phyloP scores from a whole-genome alignment of 2,888 invertebrate genomes.

The Amphipyra tragopoginis region DNA sequence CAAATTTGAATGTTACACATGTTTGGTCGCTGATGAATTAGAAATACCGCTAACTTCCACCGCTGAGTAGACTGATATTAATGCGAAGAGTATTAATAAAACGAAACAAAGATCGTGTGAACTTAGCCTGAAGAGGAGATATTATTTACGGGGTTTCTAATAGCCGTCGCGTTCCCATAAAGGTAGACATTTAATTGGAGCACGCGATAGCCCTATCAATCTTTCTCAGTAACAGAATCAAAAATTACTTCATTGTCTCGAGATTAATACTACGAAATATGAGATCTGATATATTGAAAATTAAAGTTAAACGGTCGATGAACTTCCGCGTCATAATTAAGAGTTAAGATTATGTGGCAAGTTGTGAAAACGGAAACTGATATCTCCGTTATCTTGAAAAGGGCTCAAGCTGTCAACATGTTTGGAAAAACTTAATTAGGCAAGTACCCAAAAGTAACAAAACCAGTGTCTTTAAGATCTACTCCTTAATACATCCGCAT shows the following conservation, averaged over 20 bases:
- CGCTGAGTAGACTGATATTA: slow-evolving; percentile 66
- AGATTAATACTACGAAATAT: slow-evolving; percentile 38
- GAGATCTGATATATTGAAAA: slow-evolving; percentile 56
- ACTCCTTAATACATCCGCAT: slow-evolving; percentile 3
- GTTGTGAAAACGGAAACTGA: slow-evolving; percentile 33
- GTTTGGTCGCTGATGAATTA: slow-evolving; percentile 15
- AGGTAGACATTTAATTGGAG: slow-evolving; percentile 73
- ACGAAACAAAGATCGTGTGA: slow-evolving; percentile 73
- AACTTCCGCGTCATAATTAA: slow-evolving; percentile 51
- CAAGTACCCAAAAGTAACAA: slow-evolving; percentile 11
- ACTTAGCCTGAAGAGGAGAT: slow-evolving; percentile 60
- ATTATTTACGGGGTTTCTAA: slow-evolving; percentile 61
- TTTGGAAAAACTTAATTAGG: slow-evolving; percentile 41
- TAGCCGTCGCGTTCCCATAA: slow-evolving; percentile 75
- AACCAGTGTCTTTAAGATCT: slow-evolving; percentile 12
- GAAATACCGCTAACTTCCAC: slow-evolving; percentile 35
- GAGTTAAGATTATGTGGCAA: slow-evolving; percentile 23
- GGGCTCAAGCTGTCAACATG: slow-evolving; percentile 31
- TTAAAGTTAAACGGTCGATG: slow-evolving; percentile 58
- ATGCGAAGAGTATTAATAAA: slow-evolving; percentile 70
- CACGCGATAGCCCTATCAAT: slow-evolving; percentile 84
- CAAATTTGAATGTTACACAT: no score
- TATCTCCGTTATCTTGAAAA: slow-evolving; percentile 31
- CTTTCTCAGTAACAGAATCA: slow-evolving; percentile 69
- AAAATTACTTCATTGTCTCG: slow-evolving; percentile 73